Percentiles rank a stretch among this genome's conserved stretches.
Evolutionary conservation across 1,140 invertebrate species (phyloP).

Genomic region (Lutraria rhynchaena): DNA sequence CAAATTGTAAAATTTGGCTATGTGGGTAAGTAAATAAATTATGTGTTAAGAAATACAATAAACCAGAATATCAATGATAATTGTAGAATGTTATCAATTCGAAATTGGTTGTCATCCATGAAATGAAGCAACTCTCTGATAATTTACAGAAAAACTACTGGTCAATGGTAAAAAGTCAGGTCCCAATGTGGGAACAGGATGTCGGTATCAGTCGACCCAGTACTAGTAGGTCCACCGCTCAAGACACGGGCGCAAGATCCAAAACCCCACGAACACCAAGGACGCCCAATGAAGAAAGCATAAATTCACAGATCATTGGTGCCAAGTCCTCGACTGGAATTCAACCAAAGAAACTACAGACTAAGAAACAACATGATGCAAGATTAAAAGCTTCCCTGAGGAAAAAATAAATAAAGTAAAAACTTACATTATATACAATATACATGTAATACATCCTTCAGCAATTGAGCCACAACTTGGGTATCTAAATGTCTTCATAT

Average conservation of each 20-base stretch:
- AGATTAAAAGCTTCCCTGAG: constrained; percentile 1
- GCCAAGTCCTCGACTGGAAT: neutral
- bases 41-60: neutral
- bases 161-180: constrained; percentile 57
- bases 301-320: too few species aligned
- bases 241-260: neutral
- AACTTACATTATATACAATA: too few species aligned
- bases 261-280: neutral
- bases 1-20: too few species aligned
- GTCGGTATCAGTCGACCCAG: constrained; percentile 23
- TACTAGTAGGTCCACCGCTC: neutral
- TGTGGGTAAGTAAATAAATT: too few species aligned
- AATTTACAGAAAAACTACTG: constrained; percentile 57
- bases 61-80: neutral
- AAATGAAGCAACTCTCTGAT: neutral
- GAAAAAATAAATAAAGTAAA: too few species aligned
- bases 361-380: constrained; percentile 5
- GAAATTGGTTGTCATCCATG: neutral
- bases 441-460: too few species aligned
- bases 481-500: too few species aligned
- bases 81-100: neutral
- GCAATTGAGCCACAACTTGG: too few species aligned
- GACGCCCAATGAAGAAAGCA: too few species aligned
- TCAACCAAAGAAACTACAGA: constrained; percentile 20
- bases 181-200: constrained; percentile 58